A percentile compares a stretch with the other conserved stretches of the same genome.
Conservation (phyloP, 2,113 vertebrate genomes). For the Struthidea cinerea region DNA sequence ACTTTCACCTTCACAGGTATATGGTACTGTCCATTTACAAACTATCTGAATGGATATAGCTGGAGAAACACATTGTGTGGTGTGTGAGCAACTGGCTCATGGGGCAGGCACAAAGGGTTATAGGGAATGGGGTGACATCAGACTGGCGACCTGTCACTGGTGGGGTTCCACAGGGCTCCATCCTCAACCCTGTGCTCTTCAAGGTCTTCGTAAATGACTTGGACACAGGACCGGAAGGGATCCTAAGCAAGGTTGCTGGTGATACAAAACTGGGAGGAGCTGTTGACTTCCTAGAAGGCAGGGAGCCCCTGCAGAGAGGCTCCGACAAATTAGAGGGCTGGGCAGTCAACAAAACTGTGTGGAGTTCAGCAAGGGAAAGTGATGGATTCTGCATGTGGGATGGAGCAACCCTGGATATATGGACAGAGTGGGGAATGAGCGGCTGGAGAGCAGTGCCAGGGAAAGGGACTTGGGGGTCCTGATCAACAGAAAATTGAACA, state of each 20-base stretch:
- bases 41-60: neutral
- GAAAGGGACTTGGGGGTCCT: neutral
- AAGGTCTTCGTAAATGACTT: neutral
- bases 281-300: neutral
- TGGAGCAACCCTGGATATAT: neutral
- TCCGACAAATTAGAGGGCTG: neutral
- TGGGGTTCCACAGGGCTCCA: neutral
- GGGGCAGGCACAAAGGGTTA: neutral
- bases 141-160: neutral
- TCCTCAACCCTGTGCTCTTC: too few relatives aligned
- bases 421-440: neutral
- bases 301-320: neutral
- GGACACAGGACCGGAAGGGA: neutral
- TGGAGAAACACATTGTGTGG: neutral
- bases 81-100: neutral
- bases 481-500: accelerated
- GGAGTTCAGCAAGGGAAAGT: neutral
- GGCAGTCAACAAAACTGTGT: neutral
- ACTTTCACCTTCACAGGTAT: neutral
- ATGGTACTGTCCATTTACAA: neutral
- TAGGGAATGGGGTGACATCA: neutral
- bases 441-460: accelerated
- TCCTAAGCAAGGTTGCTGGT: neutral
- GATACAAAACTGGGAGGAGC: neutral
- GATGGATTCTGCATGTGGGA: neutral